phyloP scores from a whole-genome alignment of 2,888 invertebrate species.

The Dinocampus coccinellae region DNA sequence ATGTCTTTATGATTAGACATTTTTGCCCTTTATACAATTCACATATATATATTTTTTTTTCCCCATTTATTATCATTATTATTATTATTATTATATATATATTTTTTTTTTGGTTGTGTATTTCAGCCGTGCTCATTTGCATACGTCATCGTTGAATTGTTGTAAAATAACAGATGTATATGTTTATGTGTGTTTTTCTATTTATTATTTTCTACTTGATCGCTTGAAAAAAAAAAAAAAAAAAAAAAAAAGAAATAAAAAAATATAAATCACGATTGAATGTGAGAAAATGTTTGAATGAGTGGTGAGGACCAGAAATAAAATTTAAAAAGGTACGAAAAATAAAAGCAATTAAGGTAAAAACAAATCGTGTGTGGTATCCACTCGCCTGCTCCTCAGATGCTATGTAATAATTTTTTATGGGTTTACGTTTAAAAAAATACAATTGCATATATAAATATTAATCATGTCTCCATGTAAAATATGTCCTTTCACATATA shows the following conservation, averaged over 20 bases:
- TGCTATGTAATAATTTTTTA: constrained; percentile 39
- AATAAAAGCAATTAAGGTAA: constrained; percentile 3
- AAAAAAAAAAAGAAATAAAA: too few species aligned
- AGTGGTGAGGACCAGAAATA: neutral
- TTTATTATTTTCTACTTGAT: constrained; percentile 30
- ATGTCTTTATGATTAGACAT: constrained; percentile 14
- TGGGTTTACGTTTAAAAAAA: constrained; percentile 40
- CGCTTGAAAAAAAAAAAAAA: constrained; percentile 14
- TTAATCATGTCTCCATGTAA: constrained; percentile 34
- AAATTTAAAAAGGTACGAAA: constrained; percentile 4
- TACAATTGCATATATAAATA: constrained; percentile 44
- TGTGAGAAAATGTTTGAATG: neutral
- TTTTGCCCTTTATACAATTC: constrained; percentile 14
- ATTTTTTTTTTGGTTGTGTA: constrained; percentile 33
- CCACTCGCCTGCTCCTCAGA: constrained; percentile 28
- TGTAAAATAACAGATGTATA: constrained; percentile 27
- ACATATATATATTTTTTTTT: too few species aligned
- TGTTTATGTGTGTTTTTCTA: constrained; percentile 24
- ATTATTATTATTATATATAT: constrained; percentile 35
- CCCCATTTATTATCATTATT: constrained; percentile 10
- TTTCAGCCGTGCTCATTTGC: constrained; percentile 18
- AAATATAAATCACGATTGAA: constrained; percentile 9
- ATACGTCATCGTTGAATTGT: constrained; percentile 15
- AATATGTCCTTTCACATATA: constrained; percentile 24
- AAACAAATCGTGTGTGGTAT: constrained; percentile 19